phyloP scores from a whole-genome alignment of 2,797 vertebrate species.

The Girardinus metallicus region DNA sequence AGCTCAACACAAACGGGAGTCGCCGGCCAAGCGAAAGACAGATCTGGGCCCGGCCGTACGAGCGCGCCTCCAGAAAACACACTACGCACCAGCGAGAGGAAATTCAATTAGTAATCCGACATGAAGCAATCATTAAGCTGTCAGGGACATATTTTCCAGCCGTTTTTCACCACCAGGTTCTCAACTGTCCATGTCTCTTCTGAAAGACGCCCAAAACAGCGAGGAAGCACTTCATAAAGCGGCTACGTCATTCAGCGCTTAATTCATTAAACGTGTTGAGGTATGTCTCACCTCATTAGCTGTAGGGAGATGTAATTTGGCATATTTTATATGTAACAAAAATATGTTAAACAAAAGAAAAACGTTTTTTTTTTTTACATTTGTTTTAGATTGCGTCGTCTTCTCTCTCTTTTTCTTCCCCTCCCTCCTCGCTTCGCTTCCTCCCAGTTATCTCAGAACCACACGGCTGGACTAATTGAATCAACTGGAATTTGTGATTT shows the following conservation, averaged over 20 bases:
- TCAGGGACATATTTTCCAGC: constrained; percentile 74
- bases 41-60: constrained; percentile 18
- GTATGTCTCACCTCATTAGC: constrained; percentile 43
- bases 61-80: constrained; percentile 47
- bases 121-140: constrained; percentile 74
- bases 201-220: constrained; percentile 49
- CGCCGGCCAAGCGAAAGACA: constrained; percentile 24
- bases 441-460: constrained; percentile 46
- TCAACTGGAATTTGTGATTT: constrained; percentile 71
- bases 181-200: constrained; percentile 60
- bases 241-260: constrained; percentile 37
- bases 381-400: constrained; percentile 7
- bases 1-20: constrained; percentile 4
- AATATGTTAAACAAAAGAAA: not conserved
- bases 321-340: not conserved
- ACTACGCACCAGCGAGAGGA: constrained; percentile 68
- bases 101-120: constrained; percentile 74
- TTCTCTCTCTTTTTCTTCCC: not conserved
- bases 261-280: constrained; percentile 6
- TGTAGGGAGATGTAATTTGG: not conserved
- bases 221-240: constrained; percentile 37
- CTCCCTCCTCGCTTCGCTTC: constrained; percentile 33
- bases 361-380: not conserved
- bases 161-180: constrained; percentile 59
- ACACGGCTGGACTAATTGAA: constrained; percentile 67